Percentiles rank a stretch among this genome's conserved stretches.
These are phyloP conservation scores for Ceratotherium simum DNA, from an alignment of 2,113 vertebrate species.

Conservation along the genomic window DNA sequence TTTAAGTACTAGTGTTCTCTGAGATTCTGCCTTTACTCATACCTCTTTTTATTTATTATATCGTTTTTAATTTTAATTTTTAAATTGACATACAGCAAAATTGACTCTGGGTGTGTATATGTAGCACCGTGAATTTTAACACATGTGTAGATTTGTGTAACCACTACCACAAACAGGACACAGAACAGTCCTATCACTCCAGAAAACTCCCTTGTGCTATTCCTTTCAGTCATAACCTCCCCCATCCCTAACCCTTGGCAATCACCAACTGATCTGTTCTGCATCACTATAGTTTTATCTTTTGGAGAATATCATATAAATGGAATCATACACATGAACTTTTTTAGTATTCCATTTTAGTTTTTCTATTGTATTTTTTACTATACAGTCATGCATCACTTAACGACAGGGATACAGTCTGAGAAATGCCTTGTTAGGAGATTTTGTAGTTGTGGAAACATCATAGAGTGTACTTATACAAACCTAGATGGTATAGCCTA, in stretches of 20 bases:
- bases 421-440: too few relatives aligned
- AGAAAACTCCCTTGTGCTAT: background rate
- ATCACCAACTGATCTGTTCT: background rate
- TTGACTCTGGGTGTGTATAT: background rate
- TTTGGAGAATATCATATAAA: background rate
- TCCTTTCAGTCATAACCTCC: too few relatives aligned
- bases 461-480: too few relatives aligned
- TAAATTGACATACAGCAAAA: background rate
- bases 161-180: background rate
- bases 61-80: background rate
- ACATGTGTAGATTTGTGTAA: background rate
- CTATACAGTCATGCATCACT: too few relatives aligned
- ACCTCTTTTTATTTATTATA: background rate
- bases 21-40: background rate
- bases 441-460: too few relatives aligned
- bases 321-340: background rate
- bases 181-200: background rate
- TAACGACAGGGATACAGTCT: too few relatives aligned
- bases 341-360: background rate
- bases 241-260: background rate
- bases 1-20: background rate
- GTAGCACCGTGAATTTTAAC: background rate
- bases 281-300: background rate
- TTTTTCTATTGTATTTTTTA: slow-evolving; percentile 1
- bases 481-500: too few relatives aligned